Evolutionary conservation across 2,113 vertebrate genomes (phyloP), one percentile per base, ranked within the genome.

Genomic region (Catagonus wagneri): DNA sequence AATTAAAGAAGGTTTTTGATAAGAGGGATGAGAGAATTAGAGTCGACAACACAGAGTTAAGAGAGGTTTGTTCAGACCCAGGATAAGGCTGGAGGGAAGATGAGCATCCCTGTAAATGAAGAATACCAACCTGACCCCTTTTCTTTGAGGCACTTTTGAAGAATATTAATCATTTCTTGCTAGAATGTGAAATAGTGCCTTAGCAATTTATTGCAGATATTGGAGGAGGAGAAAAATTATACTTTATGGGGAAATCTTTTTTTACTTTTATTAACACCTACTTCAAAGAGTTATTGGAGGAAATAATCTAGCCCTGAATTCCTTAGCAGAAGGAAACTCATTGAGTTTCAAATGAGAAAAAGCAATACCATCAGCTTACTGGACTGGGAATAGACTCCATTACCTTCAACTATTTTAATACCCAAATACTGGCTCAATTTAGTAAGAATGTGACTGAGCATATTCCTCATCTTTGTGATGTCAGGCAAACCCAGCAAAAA

Each of bases 191-290:
- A 95, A 78, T 39, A 20, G 74, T 85, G 11, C 78, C 60, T 72
- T 80, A 88, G 61, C 52, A 81, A 91, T 66, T 65, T 94, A 25
- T 39, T 27, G 32, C 4, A 52, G n/a, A 50, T 63, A 83, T 25
- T 74, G 83, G 4, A 65, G 29, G 60, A 78, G 13, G 7, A 87
- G n/a, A 68, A 15, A 91, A 65, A 63, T n/a, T 69, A 8, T 76
- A 68, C 29, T 72, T 79, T 39, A 32, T 36, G 20, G 15, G 32
- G 32, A 94, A 93, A 60, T 0, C 52, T 36, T 86, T 50, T 65
- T 89, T 94, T 83, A 50, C 17, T 93, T 95, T 92, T 83, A 86
- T 96, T 80, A 96, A 92, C n/a, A 90, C 25, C 75, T 75, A 79
- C 72, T 92, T 93, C 23, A 92, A 90, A 92, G 63, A 81, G 71